A percentile compares a stretch with the other conserved stretches of the same genome.
Evolutionary conservation across 2,797 vertebrate genomes (phyloP).

Genomic region (Urophycis tenuis): DNA sequence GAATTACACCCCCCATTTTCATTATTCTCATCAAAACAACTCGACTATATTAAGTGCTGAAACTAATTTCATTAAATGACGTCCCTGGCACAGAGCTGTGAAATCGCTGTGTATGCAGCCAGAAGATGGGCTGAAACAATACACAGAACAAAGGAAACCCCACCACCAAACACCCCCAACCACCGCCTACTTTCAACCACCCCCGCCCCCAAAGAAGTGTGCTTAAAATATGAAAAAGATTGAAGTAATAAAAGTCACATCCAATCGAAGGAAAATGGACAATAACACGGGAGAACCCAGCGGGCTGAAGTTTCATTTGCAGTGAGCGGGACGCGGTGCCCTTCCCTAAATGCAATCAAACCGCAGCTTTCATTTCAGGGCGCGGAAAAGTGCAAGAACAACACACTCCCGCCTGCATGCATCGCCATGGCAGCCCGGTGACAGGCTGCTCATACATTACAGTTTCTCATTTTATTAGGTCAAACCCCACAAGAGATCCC

Average conservation of each 20-base stretch:
- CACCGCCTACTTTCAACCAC: constrained; percentile 4
- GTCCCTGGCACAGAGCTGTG: neutral
- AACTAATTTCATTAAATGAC: neutral
- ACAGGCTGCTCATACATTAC: constrained; percentile 48
- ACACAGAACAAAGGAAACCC: neutral
- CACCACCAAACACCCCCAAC: neutral
- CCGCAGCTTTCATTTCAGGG: constrained; percentile 45
- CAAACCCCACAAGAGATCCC: constrained; percentile 34
- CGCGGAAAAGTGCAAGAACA: constrained; percentile 37
- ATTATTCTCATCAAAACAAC: neutral
- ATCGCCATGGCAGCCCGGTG: constrained; percentile 43
- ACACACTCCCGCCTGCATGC: constrained; percentile 26
- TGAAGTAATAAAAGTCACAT: constrained; percentile 35
- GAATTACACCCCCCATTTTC: constrained; percentile 1
- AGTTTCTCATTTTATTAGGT: constrained; percentile 48
- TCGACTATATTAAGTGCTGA: neutral
- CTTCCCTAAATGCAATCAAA: constrained; percentile 33
- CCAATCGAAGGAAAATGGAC: constrained; percentile 9
- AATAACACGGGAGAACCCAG: constrained; percentile 30
- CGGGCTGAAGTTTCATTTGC: constrained; percentile 38
- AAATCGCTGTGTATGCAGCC: neutral
- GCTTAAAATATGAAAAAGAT: constrained; percentile 38
- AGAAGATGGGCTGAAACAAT: neutral
- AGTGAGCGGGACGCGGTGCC: constrained; percentile 29
- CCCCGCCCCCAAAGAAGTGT: constrained; percentile 13